Base-by-base conservation (phyloP, 2,797 vertebrate genomes). In the Peromyscus melanophrys region DNA sequence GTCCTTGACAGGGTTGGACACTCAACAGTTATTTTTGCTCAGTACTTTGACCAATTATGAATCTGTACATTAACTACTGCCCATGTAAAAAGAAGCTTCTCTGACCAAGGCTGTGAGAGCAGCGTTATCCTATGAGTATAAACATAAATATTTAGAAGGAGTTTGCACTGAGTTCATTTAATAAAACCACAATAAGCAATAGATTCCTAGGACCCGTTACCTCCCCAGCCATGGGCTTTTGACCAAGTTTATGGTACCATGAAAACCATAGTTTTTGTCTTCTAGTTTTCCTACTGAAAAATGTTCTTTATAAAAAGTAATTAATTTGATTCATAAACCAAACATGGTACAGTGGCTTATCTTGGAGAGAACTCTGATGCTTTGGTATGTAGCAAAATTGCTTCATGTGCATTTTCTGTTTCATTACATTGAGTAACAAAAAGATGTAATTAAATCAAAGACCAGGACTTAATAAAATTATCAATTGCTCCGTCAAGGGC, bases 261-360 rank as follows among this genome's bases (percentile, higher is more conserved):
- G 40, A 94, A 95, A 96, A n/a, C 55, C 31, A 19, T 63, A 77
- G 43, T n/a, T n/a, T 89, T 49, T 92, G 21, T 71, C 11, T 90
- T 75, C 69, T 34, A 76, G 37, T 90, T 73, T 85, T 57, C 80
- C 19, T 90, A 49, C 43, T 91, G 92, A 80, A 69, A 46, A 69
- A 57, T 52, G 25, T 93, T 95, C 5, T 65, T 92, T 69, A 46
- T 89, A 82, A 94, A 97, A 94, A 82, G 59, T 90, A 71, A 4
- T 59, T 92, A 81, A 80, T 78, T 96, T 59, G 67, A 49, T 78
- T 90, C 73, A 86, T 23, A 83, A 77, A 90, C 16, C 16, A 83
- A 63, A 40, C 52, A 77, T 78, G 49, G 17, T 3, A 83, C 6
- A 57, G 0, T 77, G 49, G 10, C 55, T 96, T 89, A 96, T 96